Evolutionary conservation across 2,113 vertebrate species (phyloP), one percentile per base, ranked within the genome.

Genomic region (Ondatra zibethicus): DNA sequence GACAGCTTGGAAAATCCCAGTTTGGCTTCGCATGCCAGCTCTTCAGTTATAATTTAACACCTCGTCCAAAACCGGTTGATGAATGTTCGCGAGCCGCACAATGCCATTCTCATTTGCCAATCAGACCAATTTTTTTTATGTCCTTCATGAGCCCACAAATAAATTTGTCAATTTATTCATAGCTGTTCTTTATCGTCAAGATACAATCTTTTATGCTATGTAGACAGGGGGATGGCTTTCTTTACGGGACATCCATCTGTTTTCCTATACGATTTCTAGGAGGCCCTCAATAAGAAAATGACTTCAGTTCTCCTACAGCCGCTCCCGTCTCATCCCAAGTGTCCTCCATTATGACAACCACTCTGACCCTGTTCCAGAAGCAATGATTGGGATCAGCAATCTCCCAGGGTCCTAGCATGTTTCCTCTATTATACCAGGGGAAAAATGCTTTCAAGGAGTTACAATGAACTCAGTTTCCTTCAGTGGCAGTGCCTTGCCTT

Each of bases 241-340:
- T 98, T 97, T 96, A 86, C 45, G 65, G 91, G 89, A 86, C 33
- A 36, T 85, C 97, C 98, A 98, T 98, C 98, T 98, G 98, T 94
- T 97, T 98, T 96, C 66, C 92, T 85, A 77, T 89, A 93, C 82
- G 96, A 93, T 70, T 98, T 98, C 94, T 96, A 98, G 91, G 97
- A 97, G 89, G 97, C 97, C 95, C 94, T 63, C 96, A 97, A 96
- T 96, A 95, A 96, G 81, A 95, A 97, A 97, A 94, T 52, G 66
- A 97, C 93, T 97, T 97, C 91, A 97, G 65, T 94, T 94, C 42
- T 89, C 88, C 91, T 72, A 29, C 27, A 61, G 81, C 97, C 97
- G 97, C 95, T 97, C 93, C 80, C 87, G n/a, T 61, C 66, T 82
- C 58, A 88, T 75, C 92, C 85, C 52, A 93, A 91, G 77, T 52